Evolutionary conservation across 2,113 vertebrate species (phyloP).

Genomic region (Arenaria interpres): DNA sequence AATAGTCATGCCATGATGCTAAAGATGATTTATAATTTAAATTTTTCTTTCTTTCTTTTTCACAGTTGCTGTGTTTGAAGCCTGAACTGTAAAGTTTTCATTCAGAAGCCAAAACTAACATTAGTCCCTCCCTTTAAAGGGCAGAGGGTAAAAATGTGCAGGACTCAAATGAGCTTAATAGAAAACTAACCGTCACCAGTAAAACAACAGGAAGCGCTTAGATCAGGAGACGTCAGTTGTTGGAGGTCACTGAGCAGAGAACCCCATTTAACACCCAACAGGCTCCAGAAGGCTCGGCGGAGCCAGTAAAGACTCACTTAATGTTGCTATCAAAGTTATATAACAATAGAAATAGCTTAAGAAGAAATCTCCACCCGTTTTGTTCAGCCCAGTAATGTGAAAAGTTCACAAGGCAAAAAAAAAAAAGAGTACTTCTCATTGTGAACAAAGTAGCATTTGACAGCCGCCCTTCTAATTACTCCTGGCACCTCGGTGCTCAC

Average conservation of each 20-base stretch:
- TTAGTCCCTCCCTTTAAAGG: conserved; percentile 67
- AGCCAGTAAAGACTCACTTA: conserved; percentile 59
- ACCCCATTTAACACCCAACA: conserved; percentile 70
- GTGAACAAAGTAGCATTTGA: conserved; percentile 29
- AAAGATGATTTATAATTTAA: conserved; percentile 34
- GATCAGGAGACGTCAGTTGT: conserved; percentile 63
- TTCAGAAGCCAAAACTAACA: conserved; percentile 68
- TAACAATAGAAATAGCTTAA: conserved; percentile 58
- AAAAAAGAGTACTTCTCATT: neutral
- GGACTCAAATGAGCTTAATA: conserved; percentile 70
- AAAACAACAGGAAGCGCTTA: conserved; percentile 63
- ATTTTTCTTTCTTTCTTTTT: conserved; percentile 32
- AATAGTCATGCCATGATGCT: conserved; percentile 8
- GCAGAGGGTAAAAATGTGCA: conserved; percentile 71
- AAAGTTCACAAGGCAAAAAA: conserved; percentile 43
- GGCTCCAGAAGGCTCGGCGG: conserved; percentile 12
- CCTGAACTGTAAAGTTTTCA: conserved; percentile 44
- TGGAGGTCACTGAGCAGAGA: conserved; percentile 69
- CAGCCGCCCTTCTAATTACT: neutral
- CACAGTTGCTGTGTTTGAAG: conserved; percentile 11
- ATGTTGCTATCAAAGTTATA: conserved; percentile 41
- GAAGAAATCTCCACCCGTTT: conserved; percentile 50
- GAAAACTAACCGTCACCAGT: conserved; percentile 61
- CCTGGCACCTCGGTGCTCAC: neutral
- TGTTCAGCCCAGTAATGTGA: conserved; percentile 25